A percentile compares a stretch with the other conserved stretches of the same genome.
These are phyloP conservation scores for Amiota minor DNA, from an alignment of 2,888 invertebrate genomes.

Conservation along the genomic window DNA sequence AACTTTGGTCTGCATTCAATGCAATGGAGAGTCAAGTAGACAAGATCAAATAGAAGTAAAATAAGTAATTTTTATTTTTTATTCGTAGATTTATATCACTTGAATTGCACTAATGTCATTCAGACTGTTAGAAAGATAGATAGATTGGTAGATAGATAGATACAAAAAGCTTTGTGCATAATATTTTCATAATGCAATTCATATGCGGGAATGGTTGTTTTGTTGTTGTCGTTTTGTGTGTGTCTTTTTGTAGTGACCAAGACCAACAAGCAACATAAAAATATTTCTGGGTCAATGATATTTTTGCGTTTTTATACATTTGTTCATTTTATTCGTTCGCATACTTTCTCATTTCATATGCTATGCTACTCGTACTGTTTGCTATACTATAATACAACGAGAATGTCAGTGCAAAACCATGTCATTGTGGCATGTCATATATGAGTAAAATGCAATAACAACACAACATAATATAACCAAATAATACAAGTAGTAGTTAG, in stretches of 20 bases:
- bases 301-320: conserved; percentile 14
- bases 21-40: neutral
- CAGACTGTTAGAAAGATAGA: neutral
- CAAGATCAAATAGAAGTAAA: neutral
- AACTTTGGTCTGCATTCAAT: too few species aligned
- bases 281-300: conserved; percentile 25
- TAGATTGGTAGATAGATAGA: neutral
- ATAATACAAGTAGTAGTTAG: too few species aligned
- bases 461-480: too few species aligned
- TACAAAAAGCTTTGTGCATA: conserved; percentile 5
- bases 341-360: conserved; percentile 9
- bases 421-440: too few species aligned
- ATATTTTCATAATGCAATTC: conserved; percentile 23
- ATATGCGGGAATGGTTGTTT: conserved; percentile 1
- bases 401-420: too few species aligned
- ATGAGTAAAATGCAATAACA: too few species aligned
- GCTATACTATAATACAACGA: too few species aligned
- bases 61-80: neutral
- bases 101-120: conserved; percentile 12
- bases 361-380: too few species aligned
- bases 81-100: conserved; percentile 1
- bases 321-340: neutral
- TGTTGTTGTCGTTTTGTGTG: neutral
- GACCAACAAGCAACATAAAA: conserved; percentile 7
- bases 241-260: conserved; percentile 14